Base-by-base conservation (phyloP, 2,888 invertebrate genomes). In the Gisinianus flammeolus region DNA sequence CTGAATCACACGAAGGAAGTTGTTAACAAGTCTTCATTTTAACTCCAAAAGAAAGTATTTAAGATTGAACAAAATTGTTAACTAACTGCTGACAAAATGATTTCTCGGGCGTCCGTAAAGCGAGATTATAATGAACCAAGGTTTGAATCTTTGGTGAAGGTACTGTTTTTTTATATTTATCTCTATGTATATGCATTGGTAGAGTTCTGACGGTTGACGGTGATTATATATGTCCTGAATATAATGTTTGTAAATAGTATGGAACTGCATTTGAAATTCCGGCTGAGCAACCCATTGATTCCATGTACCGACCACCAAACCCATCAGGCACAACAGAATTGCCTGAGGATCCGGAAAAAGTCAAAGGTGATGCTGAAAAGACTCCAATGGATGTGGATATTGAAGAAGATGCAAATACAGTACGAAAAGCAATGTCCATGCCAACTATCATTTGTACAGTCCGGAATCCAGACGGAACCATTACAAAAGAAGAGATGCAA, bases 401-500 rank as follows among this genome's bases (percentile, higher is more conserved):
- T 26, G 62, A 26, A n/a, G 58, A 58, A 58, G 58, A 66, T 22
- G 33, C 67, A 2, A 31, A 31, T 28, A 8, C n/a, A 31, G 67
- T 31, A 33, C 58, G 22, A 67, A 67, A 67, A 33, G 31, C 31
- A 33, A 28, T 30, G 10, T 10, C 52, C 22, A 24, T 26, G 16
- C 26, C 22, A 71, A 56, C 24, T 16, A 26, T 56, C 3, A 24
- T 44, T 8, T 74, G 73, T 28, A 74, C 66, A 26, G 24, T 16
- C 6, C 10, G 73, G 16, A 74, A 74, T 44, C 58, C 30, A 26
- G 73, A 74, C 28, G 73, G 73, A 54, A 31, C 35, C 30, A 24
- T 76, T 19, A 31, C 54, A 6, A 67, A 35, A 26, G 77, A 77
- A n/a, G 66, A 77, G 22, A 68, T 77, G 77, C 77, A 71, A 66